phyloP scores from a whole-genome alignment of 2,888 invertebrate genomes.

The Orchesellides sinensis region DNA sequence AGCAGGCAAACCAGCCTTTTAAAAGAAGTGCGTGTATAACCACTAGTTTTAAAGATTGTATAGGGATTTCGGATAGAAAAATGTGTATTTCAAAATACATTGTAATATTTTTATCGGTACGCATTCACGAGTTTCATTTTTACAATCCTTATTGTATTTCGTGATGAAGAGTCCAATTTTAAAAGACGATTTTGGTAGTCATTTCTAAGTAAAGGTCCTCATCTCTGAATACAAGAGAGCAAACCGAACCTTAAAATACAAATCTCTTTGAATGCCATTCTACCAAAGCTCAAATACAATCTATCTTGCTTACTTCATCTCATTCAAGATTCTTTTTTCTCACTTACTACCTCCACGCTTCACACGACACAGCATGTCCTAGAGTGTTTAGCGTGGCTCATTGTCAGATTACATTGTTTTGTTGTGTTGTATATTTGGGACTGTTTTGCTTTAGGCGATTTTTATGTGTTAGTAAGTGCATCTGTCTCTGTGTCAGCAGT shows the following conservation, averaged over 20 bases:
- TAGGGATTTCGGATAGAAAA: background rate
- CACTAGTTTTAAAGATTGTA: background rate
- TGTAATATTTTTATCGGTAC: background rate
- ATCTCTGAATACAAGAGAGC: background rate
- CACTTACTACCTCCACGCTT: background rate
- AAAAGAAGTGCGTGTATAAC: background rate
- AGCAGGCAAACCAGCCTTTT: background rate
- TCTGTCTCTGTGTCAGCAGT: conserved; percentile 19
- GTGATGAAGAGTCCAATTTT: background rate
- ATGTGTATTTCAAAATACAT: background rate
- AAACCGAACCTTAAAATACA: background rate
- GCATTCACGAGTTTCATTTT: background rate
- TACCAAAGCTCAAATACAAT: background rate
- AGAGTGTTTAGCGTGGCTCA: background rate
- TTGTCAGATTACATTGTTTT: conserved; percentile 24
- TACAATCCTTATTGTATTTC: background rate
- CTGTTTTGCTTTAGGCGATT: conserved; percentile 20
- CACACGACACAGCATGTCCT: background rate
- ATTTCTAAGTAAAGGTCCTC: background rate
- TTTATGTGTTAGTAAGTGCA: conserved; percentile 48
- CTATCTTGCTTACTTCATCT: conserved; percentile 22
- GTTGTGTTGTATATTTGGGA: conserved; percentile 6
- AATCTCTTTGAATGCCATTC: too few species aligned
- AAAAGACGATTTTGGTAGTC: background rate
- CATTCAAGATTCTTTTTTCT: conserved; percentile 10